phyloP scores from a whole-genome alignment of 2,797 vertebrate species.

The Lateolabrax maculatus region DNA sequence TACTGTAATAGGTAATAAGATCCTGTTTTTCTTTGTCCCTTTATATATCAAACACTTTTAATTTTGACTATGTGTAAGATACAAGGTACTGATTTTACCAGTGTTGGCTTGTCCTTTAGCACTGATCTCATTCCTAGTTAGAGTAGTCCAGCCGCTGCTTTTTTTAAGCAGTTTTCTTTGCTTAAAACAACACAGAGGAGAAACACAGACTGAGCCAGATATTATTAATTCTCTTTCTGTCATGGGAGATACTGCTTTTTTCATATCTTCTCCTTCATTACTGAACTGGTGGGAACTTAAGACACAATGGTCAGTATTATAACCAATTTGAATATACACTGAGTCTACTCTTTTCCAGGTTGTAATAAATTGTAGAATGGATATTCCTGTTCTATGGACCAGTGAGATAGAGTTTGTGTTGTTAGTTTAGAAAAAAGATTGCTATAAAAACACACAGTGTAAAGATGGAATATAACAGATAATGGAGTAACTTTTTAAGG shows the following conservation, averaged over 20 bases:
- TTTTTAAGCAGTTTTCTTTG: constrained; percentile 47
- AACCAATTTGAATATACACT: constrained; percentile 24
- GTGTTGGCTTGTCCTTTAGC: constrained; percentile 27
- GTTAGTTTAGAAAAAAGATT: constrained; percentile 7
- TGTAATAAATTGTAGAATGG: constrained; percentile 15
- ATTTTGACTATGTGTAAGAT: constrained; percentile 19
- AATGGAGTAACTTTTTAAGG: neutral
- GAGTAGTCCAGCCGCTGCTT: constrained; percentile 23
- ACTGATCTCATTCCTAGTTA: constrained; percentile 54
- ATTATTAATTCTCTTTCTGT: constrained; percentile 70
- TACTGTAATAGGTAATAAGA: constrained; percentile 11
- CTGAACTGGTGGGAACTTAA: constrained; percentile 63
- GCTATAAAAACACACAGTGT: neutral
- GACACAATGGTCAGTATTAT: constrained; percentile 50
- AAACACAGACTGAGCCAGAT: constrained; percentile 54
- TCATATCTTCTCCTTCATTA: constrained; percentile 54
- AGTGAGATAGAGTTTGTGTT: neutral
- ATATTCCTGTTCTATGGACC: constrained; percentile 2
- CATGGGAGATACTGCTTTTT: constrained; percentile 63
- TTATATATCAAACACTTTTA: constrained; percentile 19
- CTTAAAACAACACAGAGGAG: constrained; percentile 65
- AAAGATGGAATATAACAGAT: constrained; percentile 1
- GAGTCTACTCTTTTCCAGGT: constrained; percentile 7
- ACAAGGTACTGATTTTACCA: constrained; percentile 12
- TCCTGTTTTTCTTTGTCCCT: constrained; percentile 24